Conservation (phyloP, 2,888 invertebrate genomes). For the Magallana nippona region DNA sequence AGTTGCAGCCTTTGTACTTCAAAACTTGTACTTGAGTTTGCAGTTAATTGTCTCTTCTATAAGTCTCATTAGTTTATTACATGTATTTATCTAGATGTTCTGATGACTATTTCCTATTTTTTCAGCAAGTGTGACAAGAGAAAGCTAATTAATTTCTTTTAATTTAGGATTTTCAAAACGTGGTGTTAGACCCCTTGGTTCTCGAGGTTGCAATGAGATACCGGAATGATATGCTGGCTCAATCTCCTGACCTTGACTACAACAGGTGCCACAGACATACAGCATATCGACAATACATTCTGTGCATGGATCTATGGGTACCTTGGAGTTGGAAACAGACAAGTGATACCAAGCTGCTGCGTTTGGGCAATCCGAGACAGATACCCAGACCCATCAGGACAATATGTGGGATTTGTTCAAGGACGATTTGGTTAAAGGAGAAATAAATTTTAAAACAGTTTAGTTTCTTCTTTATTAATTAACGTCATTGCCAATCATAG, state of each 20-base stretch:
- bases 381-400: constrained; percentile 13
- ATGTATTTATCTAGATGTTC: too few species aligned
- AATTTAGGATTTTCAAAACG: constrained; percentile 44
- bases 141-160: not conserved
- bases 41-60: too few species aligned
- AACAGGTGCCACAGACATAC: constrained; percentile 51
- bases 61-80: too few species aligned
- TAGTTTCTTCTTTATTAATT: too few species aligned
- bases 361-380: constrained; percentile 54
- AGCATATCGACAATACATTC: constrained; percentile 54
- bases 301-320: constrained; percentile 56
- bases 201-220: constrained; percentile 43
- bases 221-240: constrained; percentile 44
- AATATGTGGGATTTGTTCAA: constrained; percentile 51
- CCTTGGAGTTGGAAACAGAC: constrained; percentile 49
- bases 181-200: constrained; percentile 49
- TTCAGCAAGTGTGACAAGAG: too few species aligned
- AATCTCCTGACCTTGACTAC: constrained; percentile 24
- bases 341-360: constrained; percentile 57
- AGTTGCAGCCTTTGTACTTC: not conserved
- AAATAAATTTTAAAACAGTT: not conserved
- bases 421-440: not conserved
- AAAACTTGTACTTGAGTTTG: too few species aligned
- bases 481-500: not conserved
- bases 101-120: too few species aligned